Evolutionary conservation across 2,888 invertebrate genomes (phyloP), one percentile per base, ranked within the genome.

Genomic region (Oegoconia quadripuncta): DNA sequence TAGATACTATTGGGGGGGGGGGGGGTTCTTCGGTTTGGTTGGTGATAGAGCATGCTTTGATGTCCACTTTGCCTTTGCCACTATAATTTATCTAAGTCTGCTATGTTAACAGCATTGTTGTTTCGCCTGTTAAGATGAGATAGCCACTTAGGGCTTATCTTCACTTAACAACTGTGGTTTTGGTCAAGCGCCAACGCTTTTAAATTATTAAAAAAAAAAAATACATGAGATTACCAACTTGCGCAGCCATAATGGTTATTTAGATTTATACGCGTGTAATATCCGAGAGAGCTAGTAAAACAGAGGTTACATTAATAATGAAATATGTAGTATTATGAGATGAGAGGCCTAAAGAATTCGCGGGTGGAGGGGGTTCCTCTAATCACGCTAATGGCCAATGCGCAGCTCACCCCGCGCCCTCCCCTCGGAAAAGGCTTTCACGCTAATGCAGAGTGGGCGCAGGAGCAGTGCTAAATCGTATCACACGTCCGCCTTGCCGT

Each of bases 311-410:
- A 86, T 86, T 80, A 86, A 84, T 86, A 84, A 86, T 86, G 76
- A 82, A 83, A 82, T 83, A 83, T 84, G 80, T 81, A 77, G 76
- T 81, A 83, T 83, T 82, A 84, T 79, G 81, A 81, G 83, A 82
- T 79, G 82, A 78, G 80, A 76, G 75, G 80, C 74, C 80, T 81
- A 78, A 83, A 83, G 83, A 83, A 84, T 81, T 77, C 74, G 79
- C 74, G 74, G 76, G 74, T 59, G 73, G 71, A 50, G 66, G 67
- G 71, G 67, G 74, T 58, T 71, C 64, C 77, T 80, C 77, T 87
- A 88, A 88, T 88, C 88, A 88, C 77, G 83, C 84, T 88, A 88
- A 88, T 88, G 87, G 87, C 81, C 83, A 86, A 84, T 87, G 83
- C 86, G 82, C 84, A 75, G 72, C 64, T 56, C 41, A 48, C 60